Evolutionary conservation across 2,113 vertebrate genomes (phyloP), one percentile per base, ranked within the genome.

Genomic region (Urocynchramus pylzowi): DNA sequence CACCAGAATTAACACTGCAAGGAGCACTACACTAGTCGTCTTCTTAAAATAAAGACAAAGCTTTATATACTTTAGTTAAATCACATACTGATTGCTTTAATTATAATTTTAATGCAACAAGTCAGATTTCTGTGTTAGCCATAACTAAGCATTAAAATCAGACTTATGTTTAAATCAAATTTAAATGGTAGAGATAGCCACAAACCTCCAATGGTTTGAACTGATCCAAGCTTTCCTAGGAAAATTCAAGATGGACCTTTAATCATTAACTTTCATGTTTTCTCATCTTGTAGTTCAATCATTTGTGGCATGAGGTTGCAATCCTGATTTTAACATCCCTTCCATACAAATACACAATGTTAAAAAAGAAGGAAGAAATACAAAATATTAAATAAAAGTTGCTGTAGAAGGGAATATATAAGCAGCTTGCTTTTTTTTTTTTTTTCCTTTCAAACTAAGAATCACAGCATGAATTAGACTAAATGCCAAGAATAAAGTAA

Each of bases 401-500:
- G 12, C n/a, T 59, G 11, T 65, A 80, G 68, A 64, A 77, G 2
- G 26, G 45, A 85, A n/a, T 77, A 61, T 80, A 83, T 61, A 94
- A 83, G 75, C 53, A 90, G 52, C 47, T 86, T 93, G 67, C 20
- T 70, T 79, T 44, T 70, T 68, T 52, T 80, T 78, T 85, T 74
- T 39, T 65, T 84, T 93, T 87, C 49, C 69, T 84, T 93, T 87
- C 49, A 93, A 92, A 87, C 85, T 75, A 93, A 79, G 90, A 89
- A 92, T 91, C 93, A 84, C 69, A 85, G 84, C 90, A 44, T 96
- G 93, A 97, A 90, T 91, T 79, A 82, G 76, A 84, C 65, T 92
- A 90, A 94, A 92, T 86, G 96, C 86, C 91, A 95, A 96, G 80
- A 81, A 94, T 96, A 92, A 92, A 91, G 84, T 95, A 97, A 91